phyloP scores from a whole-genome alignment of 1,140 invertebrate species.

The Phymastichus coffea region DNA sequence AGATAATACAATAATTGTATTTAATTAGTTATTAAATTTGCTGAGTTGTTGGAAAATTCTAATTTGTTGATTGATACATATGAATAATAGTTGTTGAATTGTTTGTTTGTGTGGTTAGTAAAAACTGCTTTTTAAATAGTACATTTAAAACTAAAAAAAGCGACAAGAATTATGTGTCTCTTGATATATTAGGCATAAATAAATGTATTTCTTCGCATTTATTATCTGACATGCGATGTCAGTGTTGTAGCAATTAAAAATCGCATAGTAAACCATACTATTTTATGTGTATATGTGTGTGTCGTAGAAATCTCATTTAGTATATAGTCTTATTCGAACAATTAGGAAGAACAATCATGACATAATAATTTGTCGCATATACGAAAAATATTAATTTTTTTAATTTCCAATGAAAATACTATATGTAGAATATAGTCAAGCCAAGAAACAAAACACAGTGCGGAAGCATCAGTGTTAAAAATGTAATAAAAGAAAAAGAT shows the following conservation, averaged over 20 bases:
- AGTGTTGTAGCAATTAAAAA: slow-evolving; percentile 15
- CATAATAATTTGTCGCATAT: not conserved
- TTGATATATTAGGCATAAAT: too few relatives aligned
- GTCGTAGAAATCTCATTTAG: slow-evolving; percentile 25
- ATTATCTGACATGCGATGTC: not conserved
- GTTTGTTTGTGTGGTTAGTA: slow-evolving; percentile 12
- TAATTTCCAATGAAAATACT: not conserved
- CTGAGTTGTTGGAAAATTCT: not conserved
- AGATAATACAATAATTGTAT: slow-evolving; percentile 11
- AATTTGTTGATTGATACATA: slow-evolving; percentile 13
- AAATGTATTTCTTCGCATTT: slow-evolving; percentile 26
- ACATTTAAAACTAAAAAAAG: slow-evolving; percentile 8
- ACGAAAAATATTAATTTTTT: not conserved
- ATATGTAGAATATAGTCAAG: not conserved
- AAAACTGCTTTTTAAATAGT: slow-evolving; percentile 17
- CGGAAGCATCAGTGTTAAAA: too few relatives aligned
- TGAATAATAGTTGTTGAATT: slow-evolving; percentile 20
- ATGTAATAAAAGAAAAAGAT: not conserved
- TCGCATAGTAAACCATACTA: slow-evolving; percentile 16
- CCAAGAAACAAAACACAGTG: not conserved
- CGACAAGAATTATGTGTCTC: slow-evolving; percentile 12
- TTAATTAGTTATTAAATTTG: slow-evolving; percentile 1
- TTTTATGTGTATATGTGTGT: slow-evolving; percentile 26
- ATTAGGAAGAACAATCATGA: slow-evolving; percentile 17
- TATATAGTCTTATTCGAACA: slow-evolving; percentile 16